Evolutionary conservation across 2,797 vertebrate species (phyloP).

Genomic region (Delichon dasypus): DNA sequence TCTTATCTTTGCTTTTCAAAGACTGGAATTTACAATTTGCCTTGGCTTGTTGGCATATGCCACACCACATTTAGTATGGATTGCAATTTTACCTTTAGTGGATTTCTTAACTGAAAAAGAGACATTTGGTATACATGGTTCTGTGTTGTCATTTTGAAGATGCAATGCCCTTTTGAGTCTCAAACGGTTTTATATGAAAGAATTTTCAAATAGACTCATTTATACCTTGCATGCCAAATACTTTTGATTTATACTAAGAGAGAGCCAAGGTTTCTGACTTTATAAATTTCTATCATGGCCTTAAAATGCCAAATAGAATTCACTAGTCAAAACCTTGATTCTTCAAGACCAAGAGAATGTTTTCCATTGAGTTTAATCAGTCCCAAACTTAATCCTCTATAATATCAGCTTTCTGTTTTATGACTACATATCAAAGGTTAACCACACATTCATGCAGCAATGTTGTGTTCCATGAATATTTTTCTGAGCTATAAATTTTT

Average conservation of each 20-base stretch:
- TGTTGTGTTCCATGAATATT: not conserved
- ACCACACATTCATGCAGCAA: not conserved
- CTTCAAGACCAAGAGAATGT: not conserved
- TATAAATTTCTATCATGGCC: conserved; percentile 20
- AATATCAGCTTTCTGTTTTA: not conserved
- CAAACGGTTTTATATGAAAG: not conserved
- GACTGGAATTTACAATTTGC: not conserved
- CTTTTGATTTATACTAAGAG: not conserved
- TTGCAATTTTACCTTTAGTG: not conserved
- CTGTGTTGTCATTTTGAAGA: not conserved
- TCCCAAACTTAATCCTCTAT: not conserved
- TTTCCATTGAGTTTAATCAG: conserved; percentile 1
- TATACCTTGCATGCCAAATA: not conserved
- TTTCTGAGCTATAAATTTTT: not conserved
- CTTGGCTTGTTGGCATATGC: not conserved
- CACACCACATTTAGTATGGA: not conserved
- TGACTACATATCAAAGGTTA: conserved; percentile 8
- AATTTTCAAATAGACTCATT: conserved; percentile 1
- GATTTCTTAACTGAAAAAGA: not conserved
- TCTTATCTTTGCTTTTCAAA: not conserved
- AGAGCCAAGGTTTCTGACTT: not conserved
- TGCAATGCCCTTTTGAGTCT: not conserved
- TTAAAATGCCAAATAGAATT: not conserved
- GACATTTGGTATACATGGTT: not conserved
- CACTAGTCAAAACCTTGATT: not conserved